phyloP scores from a whole-genome alignment of 2,888 invertebrate genomes.

The Timema cristinae region DNA sequence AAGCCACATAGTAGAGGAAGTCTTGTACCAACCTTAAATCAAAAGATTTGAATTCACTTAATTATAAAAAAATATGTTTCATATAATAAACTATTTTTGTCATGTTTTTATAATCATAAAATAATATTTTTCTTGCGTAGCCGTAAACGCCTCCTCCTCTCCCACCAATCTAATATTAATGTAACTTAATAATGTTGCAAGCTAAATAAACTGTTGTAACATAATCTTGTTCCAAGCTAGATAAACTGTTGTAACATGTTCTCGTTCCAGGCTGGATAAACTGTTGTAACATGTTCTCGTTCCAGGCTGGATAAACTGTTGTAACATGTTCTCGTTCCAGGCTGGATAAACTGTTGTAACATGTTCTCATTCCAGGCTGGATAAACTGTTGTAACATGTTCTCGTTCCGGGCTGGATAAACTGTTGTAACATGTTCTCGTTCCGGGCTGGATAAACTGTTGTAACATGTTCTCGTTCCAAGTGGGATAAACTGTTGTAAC shows the following conservation, averaged over 20 bases:
- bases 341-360: not conserved
- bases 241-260: constrained; percentile 69
- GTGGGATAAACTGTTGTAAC: not conserved
- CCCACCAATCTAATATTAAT: no score
- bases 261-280: not conserved
- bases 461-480: constrained; percentile 40
- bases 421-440: constrained; percentile 22
- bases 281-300: constrained; percentile 22
- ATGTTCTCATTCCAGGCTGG: constrained; percentile 59
- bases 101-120: no score
- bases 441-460: constrained; percentile 85
- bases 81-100: no score
- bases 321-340: constrained; percentile 40
- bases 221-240: constrained; percentile 59
- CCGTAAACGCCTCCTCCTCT: no score
- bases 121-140: no score
- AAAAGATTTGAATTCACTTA: no score
- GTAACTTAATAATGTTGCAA: no score
- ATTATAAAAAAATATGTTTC: no score
- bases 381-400: constrained; percentile 69
- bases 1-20: no score
- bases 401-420: not conserved
- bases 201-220: not conserved
- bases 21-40: no score
- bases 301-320: constrained; percentile 85